A percentile compares a stretch with the other conserved stretches of the same genome.
These are phyloP conservation scores for Pegea sp. DNA, from an alignment of 23 tunicate species.

Conservation along the genomic window DNA sequence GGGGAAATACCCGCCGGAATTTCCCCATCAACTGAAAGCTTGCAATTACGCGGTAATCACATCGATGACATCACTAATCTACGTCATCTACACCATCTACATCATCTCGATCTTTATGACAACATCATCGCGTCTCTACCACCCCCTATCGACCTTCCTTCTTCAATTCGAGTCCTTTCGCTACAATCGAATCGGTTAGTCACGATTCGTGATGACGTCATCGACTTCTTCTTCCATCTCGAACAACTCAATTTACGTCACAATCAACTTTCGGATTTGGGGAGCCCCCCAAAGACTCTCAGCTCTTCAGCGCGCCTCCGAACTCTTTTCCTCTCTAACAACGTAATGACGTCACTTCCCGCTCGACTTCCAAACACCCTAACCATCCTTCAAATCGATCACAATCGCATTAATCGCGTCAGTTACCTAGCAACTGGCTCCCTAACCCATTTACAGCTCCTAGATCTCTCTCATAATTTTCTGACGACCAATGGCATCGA, in stretches of 20 bases:
- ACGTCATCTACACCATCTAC: constrained; percentile 10
- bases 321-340: constrained; percentile 12
- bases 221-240: constrained; percentile 10
- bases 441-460: background rate
- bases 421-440: constrained; percentile 6
- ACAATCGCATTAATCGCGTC: constrained; percentile 9
- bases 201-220: constrained; percentile 15
- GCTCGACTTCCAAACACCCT: constrained; percentile 16
- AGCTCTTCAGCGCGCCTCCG: constrained; percentile 2
- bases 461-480: constrained; percentile 21
- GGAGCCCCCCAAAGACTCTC: constrained; percentile 7
- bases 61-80: constrained; percentile 21
- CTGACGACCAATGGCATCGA: too few species aligned
- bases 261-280: constrained; percentile 27
- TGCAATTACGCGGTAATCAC: constrained; percentile 24
- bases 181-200: constrained; percentile 14
- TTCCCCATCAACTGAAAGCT: constrained; percentile 12
- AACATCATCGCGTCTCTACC: constrained; percentile 41
- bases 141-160: constrained; percentile 9
- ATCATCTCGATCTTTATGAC: constrained; percentile 11
- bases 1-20: constrained; percentile 25
- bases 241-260: constrained; percentile 9
- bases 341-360: constrained; percentile 18
- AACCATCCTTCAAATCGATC: constrained; percentile 9
- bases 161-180: constrained; percentile 7